Percentiles rank a stretch among this genome's conserved stretches.
These are phyloP conservation scores for Macquaria australasica DNA, from an alignment of 2,113 vertebrate genomes.

Conservation along the genomic window DNA sequence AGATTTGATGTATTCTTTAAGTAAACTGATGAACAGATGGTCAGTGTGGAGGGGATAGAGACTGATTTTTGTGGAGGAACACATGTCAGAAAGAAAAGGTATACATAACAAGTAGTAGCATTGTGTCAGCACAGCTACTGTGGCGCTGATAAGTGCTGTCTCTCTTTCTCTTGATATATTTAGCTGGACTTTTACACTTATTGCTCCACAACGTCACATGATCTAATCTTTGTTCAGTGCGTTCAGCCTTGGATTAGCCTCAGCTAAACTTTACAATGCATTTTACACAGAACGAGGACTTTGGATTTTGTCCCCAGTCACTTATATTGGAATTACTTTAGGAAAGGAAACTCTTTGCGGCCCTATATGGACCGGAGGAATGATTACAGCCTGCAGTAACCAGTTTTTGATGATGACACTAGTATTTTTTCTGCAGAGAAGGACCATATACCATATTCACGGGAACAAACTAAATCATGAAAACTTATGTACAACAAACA, in stretches of 20 bases:
- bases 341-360: neutral
- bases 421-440: neutral
- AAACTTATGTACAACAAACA: neutral
- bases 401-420: too few relatives aligned
- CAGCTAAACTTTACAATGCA: neutral
- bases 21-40: slow-evolving; percentile 29
- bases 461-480: neutral
- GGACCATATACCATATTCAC: neutral
- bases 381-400: neutral
- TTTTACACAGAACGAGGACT: neutral
- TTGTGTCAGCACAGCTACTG: neutral
- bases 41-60: neutral
- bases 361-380: neutral
- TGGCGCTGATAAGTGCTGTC: neutral
- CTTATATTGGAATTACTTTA: neutral
- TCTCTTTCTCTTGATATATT: neutral
- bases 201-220: neutral
- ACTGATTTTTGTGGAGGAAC: neutral
- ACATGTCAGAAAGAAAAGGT: neutral
- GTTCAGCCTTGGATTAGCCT: neutral
- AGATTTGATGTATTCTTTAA: neutral
- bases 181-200: neutral
- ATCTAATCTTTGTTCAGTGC: neutral
- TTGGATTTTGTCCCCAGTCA: neutral
- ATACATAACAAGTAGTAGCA: neutral